A percentile compares a stretch with the other conserved stretches of the same genome.
These are phyloP conservation scores for Cranoglanis bouderius DNA, from an alignment of 2,113 vertebrate genomes.

Conservation along the genomic window DNA sequence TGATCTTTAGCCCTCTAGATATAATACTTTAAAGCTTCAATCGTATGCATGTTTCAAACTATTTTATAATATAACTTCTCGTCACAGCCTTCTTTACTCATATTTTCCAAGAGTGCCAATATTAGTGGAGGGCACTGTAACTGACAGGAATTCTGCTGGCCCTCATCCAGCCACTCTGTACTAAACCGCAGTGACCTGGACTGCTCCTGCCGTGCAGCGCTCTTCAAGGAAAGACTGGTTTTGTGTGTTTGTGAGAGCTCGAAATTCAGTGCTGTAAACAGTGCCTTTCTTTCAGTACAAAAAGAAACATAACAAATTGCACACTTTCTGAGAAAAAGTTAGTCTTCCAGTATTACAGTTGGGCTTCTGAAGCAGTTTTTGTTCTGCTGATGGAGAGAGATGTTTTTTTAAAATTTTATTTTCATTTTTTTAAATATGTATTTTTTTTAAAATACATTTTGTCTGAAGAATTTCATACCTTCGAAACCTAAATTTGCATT, in stretches of 20 bases:
- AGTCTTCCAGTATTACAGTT: neutral
- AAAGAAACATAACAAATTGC: neutral
- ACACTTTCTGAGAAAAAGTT: neutral
- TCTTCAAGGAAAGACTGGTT: constrained; percentile 37
- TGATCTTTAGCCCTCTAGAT: neutral
- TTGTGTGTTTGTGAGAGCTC: constrained; percentile 25
- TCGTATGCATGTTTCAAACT: neutral
- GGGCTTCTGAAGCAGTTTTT: neutral
- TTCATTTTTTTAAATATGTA: too few species aligned
- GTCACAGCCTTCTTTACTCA: too few species aligned
- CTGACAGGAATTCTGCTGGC: constrained; percentile 48
- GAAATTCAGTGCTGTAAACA: neutral
- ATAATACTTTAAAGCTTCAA: neutral
- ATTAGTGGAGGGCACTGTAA: too few species aligned
- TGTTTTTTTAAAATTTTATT: too few species aligned
- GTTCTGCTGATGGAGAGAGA: neutral
- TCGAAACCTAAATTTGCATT: neutral
- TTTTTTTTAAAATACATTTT: too few species aligned
- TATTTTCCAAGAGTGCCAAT: too few species aligned
- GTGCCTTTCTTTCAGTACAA: neutral
- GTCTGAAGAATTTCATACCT: neutral
- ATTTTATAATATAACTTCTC: neutral
- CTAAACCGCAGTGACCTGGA: constrained; percentile 47
- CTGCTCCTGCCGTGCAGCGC: constrained; percentile 47
- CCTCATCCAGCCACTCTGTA: neutral